Evolutionary conservation across 2,113 vertebrate species (phyloP), one percentile per base, ranked within the genome.

Genomic region (Eubucco bourcierii): DNA sequence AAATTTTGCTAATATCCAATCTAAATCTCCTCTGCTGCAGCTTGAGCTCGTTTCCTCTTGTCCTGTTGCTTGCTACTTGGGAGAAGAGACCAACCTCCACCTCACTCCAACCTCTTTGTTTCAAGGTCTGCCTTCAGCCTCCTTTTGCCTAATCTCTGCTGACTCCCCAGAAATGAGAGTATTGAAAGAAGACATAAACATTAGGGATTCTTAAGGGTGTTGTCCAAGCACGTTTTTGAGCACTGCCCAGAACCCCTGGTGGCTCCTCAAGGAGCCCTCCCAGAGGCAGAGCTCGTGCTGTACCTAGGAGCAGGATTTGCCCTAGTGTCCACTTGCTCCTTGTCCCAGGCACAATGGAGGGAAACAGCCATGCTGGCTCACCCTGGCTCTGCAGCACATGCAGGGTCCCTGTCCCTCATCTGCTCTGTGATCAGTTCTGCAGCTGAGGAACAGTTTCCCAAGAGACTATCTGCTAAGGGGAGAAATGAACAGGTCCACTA

Each of bases 271-370:
- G 80, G 39, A 86, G 53, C 47, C 21, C 31, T 70, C 10, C 4
- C 0, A 0, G 41, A 72, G 60, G 34, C 7, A 5, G 14, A 75
- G 68, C 16, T 8, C 39, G 13, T 5, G 31, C 15, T 8, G 20
- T 31, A 52, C 60, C 23, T 29, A 61, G 65, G 15, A 53, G 76
- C 21, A 44, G 41, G 15, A 7, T 59, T 25, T 63, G 46, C 33
- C 61, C 33, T 19, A 5, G 8, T 3, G 7, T 14, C 29, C 73
- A 33, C 3, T 21, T 2, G 4, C 8, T 73, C 50, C 70, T 3
- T 3, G 4, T 44, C 41, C 27, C 0, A 0, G 44, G 15, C 50
- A 76, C 0, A 2, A 39, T 0, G 4, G 59, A 21, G 59, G 4
- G 39, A n/a, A 65, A 50, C 53, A 75, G 10, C 80, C 53, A 25